Conservation (phyloP, 1,140 invertebrate species). For the Sinella curviseta region DNA sequence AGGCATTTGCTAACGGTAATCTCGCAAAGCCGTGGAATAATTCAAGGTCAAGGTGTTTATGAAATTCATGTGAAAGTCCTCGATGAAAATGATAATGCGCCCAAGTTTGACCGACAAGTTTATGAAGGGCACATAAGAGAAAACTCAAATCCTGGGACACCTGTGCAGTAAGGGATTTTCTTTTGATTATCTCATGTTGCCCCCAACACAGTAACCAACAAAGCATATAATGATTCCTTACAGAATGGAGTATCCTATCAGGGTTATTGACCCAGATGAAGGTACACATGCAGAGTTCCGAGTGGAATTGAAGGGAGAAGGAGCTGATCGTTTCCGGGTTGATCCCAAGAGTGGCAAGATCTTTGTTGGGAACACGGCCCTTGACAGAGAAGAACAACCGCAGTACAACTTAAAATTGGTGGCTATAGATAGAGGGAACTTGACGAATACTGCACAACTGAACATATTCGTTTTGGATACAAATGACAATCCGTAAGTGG, state of each 20-base stretch:
- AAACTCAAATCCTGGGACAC: constrained; percentile 71
- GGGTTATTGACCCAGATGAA: constrained; percentile 74
- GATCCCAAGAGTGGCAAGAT: constrained; percentile 68
- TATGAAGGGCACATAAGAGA: constrained; percentile 80
- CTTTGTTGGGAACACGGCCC: constrained; percentile 58
- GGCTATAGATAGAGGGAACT: constrained; percentile 72
- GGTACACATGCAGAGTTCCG: constrained; percentile 73
- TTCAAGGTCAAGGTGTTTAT: constrained; percentile 69
- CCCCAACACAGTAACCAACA: background rate
- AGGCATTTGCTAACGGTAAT: constrained; percentile 71
- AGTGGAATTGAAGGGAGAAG: constrained; percentile 72
- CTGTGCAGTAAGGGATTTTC: constrained; percentile 53
- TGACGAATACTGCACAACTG: constrained; percentile 70
- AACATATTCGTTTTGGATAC: constrained; percentile 72
- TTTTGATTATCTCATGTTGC: background rate
- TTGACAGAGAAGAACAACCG: constrained; percentile 74
- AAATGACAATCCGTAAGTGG: constrained; percentile 74
- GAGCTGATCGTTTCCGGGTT: constrained; percentile 73
- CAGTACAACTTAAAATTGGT: constrained; percentile 70
- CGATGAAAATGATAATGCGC: constrained; percentile 81
- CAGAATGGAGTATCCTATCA: constrained; percentile 65
- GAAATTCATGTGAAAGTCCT: constrained; percentile 77
- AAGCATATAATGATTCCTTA: constrained; percentile 51
- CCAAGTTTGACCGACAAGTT: constrained; percentile 68
- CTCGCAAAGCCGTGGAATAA: constrained; percentile 67